Evolutionary conservation across 2,113 vertebrate genomes (phyloP).

Genomic region (Vombatus ursinus): DNA sequence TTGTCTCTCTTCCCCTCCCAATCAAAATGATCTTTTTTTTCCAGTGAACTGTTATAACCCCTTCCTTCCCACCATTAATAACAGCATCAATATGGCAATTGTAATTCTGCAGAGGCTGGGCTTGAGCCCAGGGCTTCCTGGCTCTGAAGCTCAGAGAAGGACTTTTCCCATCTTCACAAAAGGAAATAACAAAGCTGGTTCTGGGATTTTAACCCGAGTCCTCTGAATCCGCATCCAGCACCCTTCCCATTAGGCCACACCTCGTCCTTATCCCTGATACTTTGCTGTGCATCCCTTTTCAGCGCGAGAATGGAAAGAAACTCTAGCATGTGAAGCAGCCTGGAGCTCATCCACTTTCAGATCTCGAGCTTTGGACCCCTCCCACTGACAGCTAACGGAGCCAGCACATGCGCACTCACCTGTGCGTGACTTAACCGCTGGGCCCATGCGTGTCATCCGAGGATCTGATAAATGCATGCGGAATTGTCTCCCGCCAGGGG

Average conservation of each 20-base stretch:
- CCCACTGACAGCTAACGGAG: not conserved
- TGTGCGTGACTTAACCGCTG: not conserved
- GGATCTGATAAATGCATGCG: not conserved
- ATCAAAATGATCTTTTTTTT: too few relatives aligned
- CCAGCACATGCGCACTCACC: conserved; percentile 84
- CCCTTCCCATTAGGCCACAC: too few relatives aligned
- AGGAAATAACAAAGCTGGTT: not conserved
- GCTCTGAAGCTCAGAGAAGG: not conserved
- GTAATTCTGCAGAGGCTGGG: too few relatives aligned
- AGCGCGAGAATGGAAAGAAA: not conserved
- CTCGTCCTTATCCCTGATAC: not conserved
- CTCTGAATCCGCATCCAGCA: too few relatives aligned
- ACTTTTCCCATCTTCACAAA: not conserved
- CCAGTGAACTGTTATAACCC: too few relatives aligned
- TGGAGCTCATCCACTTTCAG: rapidly evolving
- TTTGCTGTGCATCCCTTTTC: too few relatives aligned
- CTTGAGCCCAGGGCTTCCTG: too few relatives aligned
- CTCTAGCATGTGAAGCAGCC: not conserved
- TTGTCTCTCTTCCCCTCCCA: too few relatives aligned
- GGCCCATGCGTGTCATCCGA: rapidly evolving
- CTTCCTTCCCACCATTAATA: too few relatives aligned
- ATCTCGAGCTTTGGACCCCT: rapidly evolving
- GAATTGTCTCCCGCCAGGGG: conserved; percentile 83
- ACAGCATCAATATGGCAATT: too few relatives aligned
- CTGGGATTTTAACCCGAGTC: too few relatives aligned